phyloP scores from a whole-genome alignment of 2,888 invertebrate species.

The Frankliniella fusca region DNA sequence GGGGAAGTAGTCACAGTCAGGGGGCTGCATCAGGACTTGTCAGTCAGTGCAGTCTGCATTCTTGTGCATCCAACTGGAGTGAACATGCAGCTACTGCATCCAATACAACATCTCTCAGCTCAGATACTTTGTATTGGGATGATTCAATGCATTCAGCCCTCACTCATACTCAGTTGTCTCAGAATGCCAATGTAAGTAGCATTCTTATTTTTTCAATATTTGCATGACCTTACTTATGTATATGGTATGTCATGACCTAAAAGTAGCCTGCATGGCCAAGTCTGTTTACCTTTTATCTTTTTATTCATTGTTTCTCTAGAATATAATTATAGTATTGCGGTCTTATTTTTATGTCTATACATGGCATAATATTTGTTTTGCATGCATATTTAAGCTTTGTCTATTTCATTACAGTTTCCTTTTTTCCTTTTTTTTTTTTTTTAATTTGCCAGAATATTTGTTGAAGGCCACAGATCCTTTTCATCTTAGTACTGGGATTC shows the following conservation, averaged over 20 bases:
- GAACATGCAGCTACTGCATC: slow-evolving; percentile 64
- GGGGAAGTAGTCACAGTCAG: slow-evolving; percentile 1
- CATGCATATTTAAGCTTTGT: not conserved
- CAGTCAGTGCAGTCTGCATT: slow-evolving; percentile 76
- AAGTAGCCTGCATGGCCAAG: not conserved
- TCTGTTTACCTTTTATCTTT: too few species aligned
- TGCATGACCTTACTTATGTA: not conserved
- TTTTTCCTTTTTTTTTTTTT: not conserved
- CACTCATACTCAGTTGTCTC: slow-evolving; percentile 40
- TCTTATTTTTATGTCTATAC: too few species aligned
- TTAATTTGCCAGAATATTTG: slow-evolving; percentile 22
- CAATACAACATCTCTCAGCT: slow-evolving; percentile 80
- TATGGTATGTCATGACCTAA: not conserved
- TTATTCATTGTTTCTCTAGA: too few species aligned
- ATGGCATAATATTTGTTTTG: not conserved
- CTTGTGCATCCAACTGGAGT: slow-evolving; percentile 65
- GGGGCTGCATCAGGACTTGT: slow-evolving; percentile 44
- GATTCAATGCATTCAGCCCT: slow-evolving; percentile 37
- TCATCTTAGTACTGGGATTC: not conserved
- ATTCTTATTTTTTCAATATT: not conserved
- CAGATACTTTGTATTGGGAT: slow-evolving; percentile 83
- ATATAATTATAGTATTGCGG: too few species aligned
- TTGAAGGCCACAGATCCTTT: not conserved
- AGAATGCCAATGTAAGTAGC: not conserved
- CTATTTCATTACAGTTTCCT: too few species aligned